Evolutionary conservation across 2,797 vertebrate species (phyloP).

Genomic region (Momotus momota): DNA sequence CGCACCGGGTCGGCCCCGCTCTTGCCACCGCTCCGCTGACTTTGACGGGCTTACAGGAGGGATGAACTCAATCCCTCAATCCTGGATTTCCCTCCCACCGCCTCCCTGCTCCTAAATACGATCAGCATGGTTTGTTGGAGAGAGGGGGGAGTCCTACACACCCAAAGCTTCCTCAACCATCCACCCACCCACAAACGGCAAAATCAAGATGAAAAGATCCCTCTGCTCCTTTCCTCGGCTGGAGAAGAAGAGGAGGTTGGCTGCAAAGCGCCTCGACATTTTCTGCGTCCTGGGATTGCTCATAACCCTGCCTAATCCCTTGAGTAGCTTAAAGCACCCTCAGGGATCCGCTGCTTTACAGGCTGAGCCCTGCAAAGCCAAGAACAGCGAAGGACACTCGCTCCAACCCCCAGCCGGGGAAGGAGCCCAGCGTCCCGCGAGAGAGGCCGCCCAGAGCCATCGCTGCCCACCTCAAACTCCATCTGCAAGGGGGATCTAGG

Average conservation of each 20-base stretch:
- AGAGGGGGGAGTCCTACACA: background rate
- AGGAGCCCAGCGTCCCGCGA: background rate
- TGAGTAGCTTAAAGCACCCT: conserved; percentile 44
- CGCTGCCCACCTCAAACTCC: background rate
- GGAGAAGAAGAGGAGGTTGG: background rate
- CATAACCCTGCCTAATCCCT: conserved; percentile 28
- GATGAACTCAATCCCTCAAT: conserved; percentile 62
- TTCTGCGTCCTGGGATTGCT: background rate
- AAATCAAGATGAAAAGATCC: background rate
- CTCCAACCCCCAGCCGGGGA: accelerated
- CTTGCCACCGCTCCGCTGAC: accelerated
- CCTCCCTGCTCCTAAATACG: background rate
- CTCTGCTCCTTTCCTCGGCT: background rate
- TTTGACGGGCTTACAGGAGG: conserved; percentile 19
- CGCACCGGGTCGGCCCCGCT: background rate
- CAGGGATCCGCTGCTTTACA: background rate
- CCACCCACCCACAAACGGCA: accelerated
- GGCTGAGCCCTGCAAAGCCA: conserved; percentile 14
- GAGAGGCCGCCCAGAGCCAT: accelerated
- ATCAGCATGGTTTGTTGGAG: background rate
- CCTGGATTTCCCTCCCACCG: conserved; percentile 52
- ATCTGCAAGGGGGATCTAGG: accelerated
- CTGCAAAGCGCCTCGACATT: background rate
- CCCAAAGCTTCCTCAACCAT: background rate
- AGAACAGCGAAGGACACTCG: background rate